Conservation (phyloP, 2,888 invertebrate genomes). For the Hirtodrosophila duncani region DNA sequence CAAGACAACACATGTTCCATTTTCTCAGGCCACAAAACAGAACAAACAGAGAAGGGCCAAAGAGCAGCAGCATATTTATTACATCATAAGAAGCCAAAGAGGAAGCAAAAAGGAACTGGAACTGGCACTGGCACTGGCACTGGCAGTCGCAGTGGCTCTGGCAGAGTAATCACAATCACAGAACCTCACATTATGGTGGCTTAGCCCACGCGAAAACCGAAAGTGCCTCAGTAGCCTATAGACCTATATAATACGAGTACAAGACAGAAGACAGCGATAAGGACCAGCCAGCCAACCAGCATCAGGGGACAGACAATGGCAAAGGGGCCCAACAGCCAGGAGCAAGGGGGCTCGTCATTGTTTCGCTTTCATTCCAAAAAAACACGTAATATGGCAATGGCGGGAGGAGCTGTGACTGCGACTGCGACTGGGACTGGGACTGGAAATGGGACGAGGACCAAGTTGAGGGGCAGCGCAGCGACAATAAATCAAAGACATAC, state of each 20-base stretch:
- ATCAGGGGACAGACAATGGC: no score
- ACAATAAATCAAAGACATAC: conserved; percentile 71
- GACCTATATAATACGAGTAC: conserved; percentile 57
- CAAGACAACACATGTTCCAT: conserved; percentile 61
- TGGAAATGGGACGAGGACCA: conserved; percentile 26
- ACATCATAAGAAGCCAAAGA: conserved; percentile 51
- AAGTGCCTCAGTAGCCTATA: conserved; percentile 73
- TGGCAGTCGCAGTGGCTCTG: background rate
- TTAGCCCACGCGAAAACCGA: conserved; percentile 58
- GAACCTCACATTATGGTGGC: conserved; percentile 16
- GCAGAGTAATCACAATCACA: conserved; percentile 12
- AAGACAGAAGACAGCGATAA: conserved; percentile 4
- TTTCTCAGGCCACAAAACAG: conserved; percentile 44
- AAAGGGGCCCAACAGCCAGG: background rate
- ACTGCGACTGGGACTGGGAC: conserved; percentile 1
- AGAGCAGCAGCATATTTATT: conserved; percentile 55
- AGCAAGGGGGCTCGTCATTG: conserved; percentile 55
- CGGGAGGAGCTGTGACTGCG: conserved; percentile 4
- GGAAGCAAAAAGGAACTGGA: conserved; percentile 44
- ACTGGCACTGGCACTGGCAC: no score
- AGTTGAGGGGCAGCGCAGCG: conserved; percentile 29
- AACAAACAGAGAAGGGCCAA: conserved; percentile 1
- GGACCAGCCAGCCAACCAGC: conserved; percentile 39
- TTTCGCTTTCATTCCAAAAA: conserved; percentile 74
- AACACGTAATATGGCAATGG: no score